A percentile compares a stretch with the other conserved stretches of the same genome.
phyloP scores from a whole-genome alignment of 2,888 invertebrate genomes.

The Cerceris ruficornis region DNA sequence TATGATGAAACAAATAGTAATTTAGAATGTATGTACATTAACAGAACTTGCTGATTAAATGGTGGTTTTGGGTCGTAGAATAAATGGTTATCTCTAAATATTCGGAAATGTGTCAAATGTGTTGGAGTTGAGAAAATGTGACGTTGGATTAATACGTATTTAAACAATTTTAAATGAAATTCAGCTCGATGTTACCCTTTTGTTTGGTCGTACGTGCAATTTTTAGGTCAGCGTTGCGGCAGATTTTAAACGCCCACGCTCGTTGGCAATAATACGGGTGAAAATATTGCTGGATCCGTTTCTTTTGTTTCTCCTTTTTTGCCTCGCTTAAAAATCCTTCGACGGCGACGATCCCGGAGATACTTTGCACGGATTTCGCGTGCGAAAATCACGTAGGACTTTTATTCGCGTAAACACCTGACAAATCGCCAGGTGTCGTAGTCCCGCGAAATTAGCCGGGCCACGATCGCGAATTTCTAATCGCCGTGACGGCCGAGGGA shows the following conservation, averaged over 20 bases:
- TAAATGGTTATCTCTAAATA: no score
- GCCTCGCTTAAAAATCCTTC: not conserved
- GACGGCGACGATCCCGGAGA: conserved; percentile 13
- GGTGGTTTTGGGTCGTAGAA: no score
- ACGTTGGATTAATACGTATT: no score
- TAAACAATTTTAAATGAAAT: no score
- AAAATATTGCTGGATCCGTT: not conserved
- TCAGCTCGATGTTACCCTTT: no score
- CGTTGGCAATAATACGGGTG: not conserved
- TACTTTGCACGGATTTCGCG: not conserved
- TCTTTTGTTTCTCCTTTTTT: conserved; percentile 4
- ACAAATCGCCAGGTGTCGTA: conserved; percentile 42
- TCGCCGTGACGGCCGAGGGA: conserved; percentile 35
- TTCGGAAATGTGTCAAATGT: no score
- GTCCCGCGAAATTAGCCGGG: conserved; percentile 30
- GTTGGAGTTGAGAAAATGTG: no score
- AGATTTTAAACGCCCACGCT: not conserved
- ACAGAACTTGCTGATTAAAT: no score
- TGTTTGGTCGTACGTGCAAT: no score
- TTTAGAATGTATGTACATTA: no score
- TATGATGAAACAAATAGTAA: no score
- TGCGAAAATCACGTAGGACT: conserved; percentile 32
- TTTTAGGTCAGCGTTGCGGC: no score
- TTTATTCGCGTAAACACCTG: conserved; percentile 28
- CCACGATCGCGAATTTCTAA: conserved; percentile 44